These are phyloP conservation scores for Yponomeuta plumbellus DNA, from an alignment of 2,888 invertebrate species.

Conservation along the genomic window DNA sequence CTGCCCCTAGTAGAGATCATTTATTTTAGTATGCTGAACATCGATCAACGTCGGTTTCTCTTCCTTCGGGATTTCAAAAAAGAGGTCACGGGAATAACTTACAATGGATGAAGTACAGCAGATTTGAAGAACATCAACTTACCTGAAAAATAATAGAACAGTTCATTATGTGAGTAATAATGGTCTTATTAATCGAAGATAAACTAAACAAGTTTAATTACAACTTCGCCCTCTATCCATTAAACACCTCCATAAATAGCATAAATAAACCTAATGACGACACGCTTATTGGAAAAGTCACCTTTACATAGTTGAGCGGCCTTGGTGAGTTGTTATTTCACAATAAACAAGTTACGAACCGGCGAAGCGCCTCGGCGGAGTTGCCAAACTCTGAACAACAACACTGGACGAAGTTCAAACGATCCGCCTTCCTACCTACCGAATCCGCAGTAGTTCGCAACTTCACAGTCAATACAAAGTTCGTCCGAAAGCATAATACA, in stretches of 20 bases:
- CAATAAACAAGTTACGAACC: constrained; percentile 48
- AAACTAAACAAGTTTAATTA: neutral
- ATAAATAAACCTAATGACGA: neutral
- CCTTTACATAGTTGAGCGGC: constrained; percentile 43
- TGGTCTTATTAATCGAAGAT: too few species aligned
- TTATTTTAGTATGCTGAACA: neutral
- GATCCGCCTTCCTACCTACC: constrained; percentile 21
- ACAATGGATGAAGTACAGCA: neutral
- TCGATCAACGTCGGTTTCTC: too few species aligned
- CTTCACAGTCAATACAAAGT: constrained; percentile 50
- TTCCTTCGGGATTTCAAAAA: too few species aligned
- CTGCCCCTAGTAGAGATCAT: neutral
- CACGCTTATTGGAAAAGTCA: neutral
- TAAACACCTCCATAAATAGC: neutral
- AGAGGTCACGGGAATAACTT: too few species aligned
- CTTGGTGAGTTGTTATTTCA: constrained; percentile 56
- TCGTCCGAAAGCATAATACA: constrained; percentile 31
- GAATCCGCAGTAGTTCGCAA: constrained; percentile 37
- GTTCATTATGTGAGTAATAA: neutral
- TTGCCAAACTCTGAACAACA: constrained; percentile 43
- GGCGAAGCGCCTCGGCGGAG: constrained; percentile 33
- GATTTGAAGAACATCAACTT: neutral
- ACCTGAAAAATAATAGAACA: neutral
- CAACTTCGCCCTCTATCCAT: neutral
- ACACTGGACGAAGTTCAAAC: constrained; percentile 20